Percentiles rank a stretch among this genome's conserved stretches.
Evolutionary conservation across 2,113 vertebrate genomes (phyloP).

Genomic region (Pantherophis guttatus): DNA sequence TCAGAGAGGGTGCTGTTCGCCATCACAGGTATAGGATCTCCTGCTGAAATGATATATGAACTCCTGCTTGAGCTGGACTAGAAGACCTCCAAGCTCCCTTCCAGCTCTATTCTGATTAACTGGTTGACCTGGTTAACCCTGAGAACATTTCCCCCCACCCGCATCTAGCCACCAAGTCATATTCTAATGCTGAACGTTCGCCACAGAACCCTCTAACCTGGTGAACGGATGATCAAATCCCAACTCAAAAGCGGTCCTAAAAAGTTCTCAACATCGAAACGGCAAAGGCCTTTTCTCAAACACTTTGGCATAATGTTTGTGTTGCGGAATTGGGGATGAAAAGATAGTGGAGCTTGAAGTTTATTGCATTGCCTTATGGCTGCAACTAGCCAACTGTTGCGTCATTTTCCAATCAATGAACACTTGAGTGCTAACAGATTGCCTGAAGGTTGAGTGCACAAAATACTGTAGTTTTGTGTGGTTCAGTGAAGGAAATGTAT

Average conservation of each 20-base stretch:
- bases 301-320: background rate
- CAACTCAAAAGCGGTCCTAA: background rate
- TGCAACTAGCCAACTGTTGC: conserved; percentile 55
- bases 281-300: background rate
- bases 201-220: background rate
- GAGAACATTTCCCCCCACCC: background rate
- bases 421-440: conserved; percentile 58
- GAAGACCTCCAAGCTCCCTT: background rate
- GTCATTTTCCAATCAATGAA: conserved; percentile 60
- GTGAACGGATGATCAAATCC: background rate
- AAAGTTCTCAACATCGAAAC: background rate
- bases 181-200: accelerated
- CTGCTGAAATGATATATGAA: no score
- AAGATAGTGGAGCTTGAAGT: conserved; percentile 10
- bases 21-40: no score
- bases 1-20: no score
- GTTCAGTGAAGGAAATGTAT: conserved; percentile 53
- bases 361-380: conserved; percentile 41
- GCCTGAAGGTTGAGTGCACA: conserved; percentile 56
- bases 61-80: background rate
- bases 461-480: conserved; percentile 57
- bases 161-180: background rate
- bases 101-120: background rate
- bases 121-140: background rate
- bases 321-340: conserved; percentile 2